A percentile compares a stretch with the other conserved stretches of the same genome.
Evolutionary conservation across 2,797 vertebrate species (phyloP).

Genomic region (Trachurus trachurus): DNA sequence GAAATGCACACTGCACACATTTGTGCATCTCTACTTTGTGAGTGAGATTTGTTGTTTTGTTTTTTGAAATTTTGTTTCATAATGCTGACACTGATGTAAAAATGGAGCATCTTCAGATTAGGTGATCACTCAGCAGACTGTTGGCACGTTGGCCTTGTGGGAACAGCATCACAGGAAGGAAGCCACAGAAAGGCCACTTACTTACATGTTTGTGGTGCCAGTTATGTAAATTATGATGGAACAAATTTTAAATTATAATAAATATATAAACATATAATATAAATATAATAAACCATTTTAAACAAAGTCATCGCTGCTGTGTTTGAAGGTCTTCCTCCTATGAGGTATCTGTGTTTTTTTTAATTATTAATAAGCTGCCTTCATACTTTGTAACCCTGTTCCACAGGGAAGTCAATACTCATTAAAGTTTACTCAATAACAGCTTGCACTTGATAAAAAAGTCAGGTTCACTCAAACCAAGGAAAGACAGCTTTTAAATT

Average conservation of each 20-base stretch:
- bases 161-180: conserved; percentile 10
- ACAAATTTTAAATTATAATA: conserved; percentile 2
- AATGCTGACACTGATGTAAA: conserved; percentile 10
- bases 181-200: conserved; percentile 8
- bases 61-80: conserved; percentile 19
- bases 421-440: not conserved
- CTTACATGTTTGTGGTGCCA: conserved; percentile 7
- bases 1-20: not conserved
- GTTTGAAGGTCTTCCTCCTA: conserved; percentile 7
- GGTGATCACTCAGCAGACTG: conserved; percentile 25
- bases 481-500: not conserved
- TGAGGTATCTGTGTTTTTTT: not conserved
- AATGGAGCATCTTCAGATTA: conserved; percentile 1
- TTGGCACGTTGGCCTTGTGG: not conserved
- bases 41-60: not conserved
- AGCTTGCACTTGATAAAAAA: not conserved
- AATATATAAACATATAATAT: too few relatives aligned
- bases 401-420: not conserved
- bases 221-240: not conserved
- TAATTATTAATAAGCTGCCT: conserved; percentile 16
- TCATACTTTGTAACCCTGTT: conserved; percentile 1
- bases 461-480: not conserved
- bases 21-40: not conserved
- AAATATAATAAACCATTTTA: conserved; percentile 9
- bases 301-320: not conserved